Evolutionary conservation across 1,140 invertebrate species (phyloP).

Genomic region (Lepidostoma basale): DNA sequence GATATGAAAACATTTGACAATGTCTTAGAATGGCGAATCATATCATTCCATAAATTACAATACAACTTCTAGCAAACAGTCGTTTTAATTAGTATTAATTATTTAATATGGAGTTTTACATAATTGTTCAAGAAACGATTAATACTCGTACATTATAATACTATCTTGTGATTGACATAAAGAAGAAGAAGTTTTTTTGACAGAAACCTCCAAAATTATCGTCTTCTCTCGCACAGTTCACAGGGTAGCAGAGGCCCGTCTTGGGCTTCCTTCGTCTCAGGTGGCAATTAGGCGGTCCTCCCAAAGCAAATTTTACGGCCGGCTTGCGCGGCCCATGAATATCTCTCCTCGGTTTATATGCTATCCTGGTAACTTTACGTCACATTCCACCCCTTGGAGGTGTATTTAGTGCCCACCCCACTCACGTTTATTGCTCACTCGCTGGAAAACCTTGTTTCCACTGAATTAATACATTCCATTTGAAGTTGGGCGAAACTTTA

Average conservation of each 20-base stretch:
- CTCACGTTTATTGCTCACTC: constrained; percentile 26
- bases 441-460: constrained; percentile 21
- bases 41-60: too few species aligned
- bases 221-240: too few species aligned
- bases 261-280: constrained; percentile 14
- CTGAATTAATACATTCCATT: constrained; percentile 25
- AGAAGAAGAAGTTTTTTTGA: too few species aligned
- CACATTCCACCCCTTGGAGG: constrained; percentile 19
- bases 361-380: constrained; percentile 19
- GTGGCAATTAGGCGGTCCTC: constrained; percentile 36
- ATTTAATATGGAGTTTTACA: too few species aligned
- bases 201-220: too few species aligned
- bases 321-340: neutral
- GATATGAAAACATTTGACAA: too few species aligned
- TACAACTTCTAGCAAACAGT: too few species aligned
- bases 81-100: too few species aligned
- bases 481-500: neutral
- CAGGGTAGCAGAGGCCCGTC: constrained; percentile 10
- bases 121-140: too few species aligned
- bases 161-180: too few species aligned
- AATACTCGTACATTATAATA: too few species aligned
- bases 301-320: constrained; percentile 29
- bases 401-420: constrained; percentile 18
- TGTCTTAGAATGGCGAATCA: too few species aligned
- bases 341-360: constrained; percentile 22